Percentiles rank a stretch among this genome's conserved stretches.
Conservation (phyloP, 2,113 vertebrate genomes). For the Neogobius melanostomus region DNA sequence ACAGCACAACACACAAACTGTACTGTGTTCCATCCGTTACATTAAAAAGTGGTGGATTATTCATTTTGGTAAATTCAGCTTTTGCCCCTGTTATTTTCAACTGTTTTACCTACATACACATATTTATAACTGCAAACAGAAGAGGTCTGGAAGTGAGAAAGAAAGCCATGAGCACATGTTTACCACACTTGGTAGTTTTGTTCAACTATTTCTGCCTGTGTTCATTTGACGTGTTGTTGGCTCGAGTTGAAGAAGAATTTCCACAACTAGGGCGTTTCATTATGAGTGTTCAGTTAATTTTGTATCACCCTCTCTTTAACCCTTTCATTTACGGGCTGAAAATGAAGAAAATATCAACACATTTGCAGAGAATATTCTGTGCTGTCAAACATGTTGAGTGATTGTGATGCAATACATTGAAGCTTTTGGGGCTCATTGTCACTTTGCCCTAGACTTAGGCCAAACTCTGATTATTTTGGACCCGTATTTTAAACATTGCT, state of each 20-base stretch:
- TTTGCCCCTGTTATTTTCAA: conserved; percentile 32
- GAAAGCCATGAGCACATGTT: conserved; percentile 45
- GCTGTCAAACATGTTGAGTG: too few relatives aligned
- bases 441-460: too few relatives aligned
- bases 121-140: conserved; percentile 13
- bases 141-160: conserved; percentile 11
- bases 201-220: not conserved
- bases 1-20: conserved; percentile 23
- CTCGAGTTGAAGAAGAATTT: not conserved
- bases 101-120: conserved; percentile 33
- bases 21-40: conserved; percentile 3
- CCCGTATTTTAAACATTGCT: too few relatives aligned
- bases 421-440: too few relatives aligned
- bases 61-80: not conserved
- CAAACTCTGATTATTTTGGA: too few relatives aligned
- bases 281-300: not conserved
- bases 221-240: not conserved
- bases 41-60: not conserved
- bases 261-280: not conserved
- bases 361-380: not conserved
- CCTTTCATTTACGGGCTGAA: conserved; percentile 19
- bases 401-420: too few relatives aligned
- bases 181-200: conserved; percentile 30
- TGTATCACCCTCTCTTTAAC: conserved; percentile 22
- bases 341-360: conserved; percentile 11